phyloP scores from a whole-genome alignment of 2,888 invertebrate species.

The Acholoe squamosa region DNA sequence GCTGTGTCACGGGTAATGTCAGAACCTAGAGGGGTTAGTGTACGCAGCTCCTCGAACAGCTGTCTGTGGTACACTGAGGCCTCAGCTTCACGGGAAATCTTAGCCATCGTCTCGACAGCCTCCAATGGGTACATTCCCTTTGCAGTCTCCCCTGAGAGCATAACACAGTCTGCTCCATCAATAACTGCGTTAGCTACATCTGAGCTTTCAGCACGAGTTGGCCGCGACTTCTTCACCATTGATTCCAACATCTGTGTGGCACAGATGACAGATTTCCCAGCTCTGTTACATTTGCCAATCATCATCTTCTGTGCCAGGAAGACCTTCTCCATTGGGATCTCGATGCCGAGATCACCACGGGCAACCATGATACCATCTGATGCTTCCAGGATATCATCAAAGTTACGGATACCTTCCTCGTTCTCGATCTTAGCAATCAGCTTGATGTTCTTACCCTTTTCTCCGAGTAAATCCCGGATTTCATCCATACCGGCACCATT shows the following conservation, averaged over 20 bases:
- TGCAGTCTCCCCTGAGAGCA: slow-evolving; percentile 99
- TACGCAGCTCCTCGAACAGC: slow-evolving; percentile 90
- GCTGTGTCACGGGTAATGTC: slow-evolving; percentile 96
- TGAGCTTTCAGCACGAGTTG: slow-evolving; percentile 97
- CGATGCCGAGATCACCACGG: slow-evolving; percentile 98
- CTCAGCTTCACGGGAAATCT: slow-evolving; percentile 98
- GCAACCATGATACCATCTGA: slow-evolving; percentile 99
- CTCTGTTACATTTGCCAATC: slow-evolving; percentile 96
- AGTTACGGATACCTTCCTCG: slow-evolving; percentile 91
- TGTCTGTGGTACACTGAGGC: slow-evolving; percentile 97
- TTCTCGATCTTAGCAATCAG: slow-evolving; percentile 99
- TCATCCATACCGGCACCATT: slow-evolving; percentile 93
- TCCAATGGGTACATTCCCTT: slow-evolving; percentile 98
- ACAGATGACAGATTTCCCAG: slow-evolving; percentile 98
- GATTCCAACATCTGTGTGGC: slow-evolving; percentile 98
- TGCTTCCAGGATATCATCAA: slow-evolving; percentile 95
- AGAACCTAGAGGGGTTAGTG: slow-evolving; percentile 85
- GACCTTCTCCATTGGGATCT: slow-evolving; percentile 94
- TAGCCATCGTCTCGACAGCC: slow-evolving; percentile 87
- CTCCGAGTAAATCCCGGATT: slow-evolving; percentile 91
- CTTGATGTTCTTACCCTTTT: slow-evolving; percentile 93
- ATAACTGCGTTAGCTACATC: slow-evolving; percentile 99
- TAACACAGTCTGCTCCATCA: slow-evolving; percentile 98
- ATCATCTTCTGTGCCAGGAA: slow-evolving; percentile 99
- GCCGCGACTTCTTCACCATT: slow-evolving; percentile 98